Conservation (phyloP, 2,113 vertebrate species). For the Callipepla squamata region DNA sequence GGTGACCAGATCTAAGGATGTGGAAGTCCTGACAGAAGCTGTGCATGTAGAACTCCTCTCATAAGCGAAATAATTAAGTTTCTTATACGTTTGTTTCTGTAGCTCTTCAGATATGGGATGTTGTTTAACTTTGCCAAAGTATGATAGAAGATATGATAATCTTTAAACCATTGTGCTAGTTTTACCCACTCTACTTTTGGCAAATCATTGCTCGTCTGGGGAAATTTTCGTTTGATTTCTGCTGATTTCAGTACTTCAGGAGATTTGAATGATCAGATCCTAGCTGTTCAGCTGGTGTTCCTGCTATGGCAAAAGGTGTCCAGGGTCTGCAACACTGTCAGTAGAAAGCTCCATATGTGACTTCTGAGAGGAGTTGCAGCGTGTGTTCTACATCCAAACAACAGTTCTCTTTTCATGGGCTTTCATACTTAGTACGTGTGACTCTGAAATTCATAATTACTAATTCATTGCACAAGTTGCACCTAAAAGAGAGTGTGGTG, state of each 20-base stretch:
- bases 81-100: rapidly evolving
- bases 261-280: not conserved
- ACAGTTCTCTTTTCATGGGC: not conserved
- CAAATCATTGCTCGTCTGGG: not conserved
- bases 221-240: not conserved
- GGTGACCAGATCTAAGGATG: not conserved
- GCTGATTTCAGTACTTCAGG: not conserved
- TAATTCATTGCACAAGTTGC: not conserved
- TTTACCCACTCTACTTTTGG: not conserved
- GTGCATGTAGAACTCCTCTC: not conserved
- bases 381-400: not conserved
- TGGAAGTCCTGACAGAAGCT: not conserved
- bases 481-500: not conserved
- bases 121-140: not conserved
- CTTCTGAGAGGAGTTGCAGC: not conserved
- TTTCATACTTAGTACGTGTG: not conserved
- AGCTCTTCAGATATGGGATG: rapidly evolving
- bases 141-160: not conserved
- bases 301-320: not conserved
- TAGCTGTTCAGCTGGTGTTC: not conserved
- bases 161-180: not conserved
- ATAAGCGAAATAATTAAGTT: not conserved
- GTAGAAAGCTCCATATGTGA: not conserved
- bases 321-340: not conserved
- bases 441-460: too few species aligned